phyloP scores from a whole-genome alignment of 2,888 invertebrate genomes.

The Phyllotreta cruciferae region DNA sequence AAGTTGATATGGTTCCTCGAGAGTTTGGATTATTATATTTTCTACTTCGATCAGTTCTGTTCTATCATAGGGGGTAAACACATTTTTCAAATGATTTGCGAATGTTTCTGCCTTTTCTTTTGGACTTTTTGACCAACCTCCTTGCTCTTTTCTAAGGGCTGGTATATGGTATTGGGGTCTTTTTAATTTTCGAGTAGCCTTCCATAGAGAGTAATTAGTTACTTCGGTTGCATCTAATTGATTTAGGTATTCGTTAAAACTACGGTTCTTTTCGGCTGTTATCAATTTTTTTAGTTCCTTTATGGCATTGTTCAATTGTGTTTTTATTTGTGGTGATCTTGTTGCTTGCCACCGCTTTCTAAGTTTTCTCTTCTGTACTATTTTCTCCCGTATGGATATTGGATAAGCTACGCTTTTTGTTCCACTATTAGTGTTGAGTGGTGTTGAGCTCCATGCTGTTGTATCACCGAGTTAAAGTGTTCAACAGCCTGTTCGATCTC shows the following conservation, averaged over 20 bases:
- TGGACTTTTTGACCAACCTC: background rate
- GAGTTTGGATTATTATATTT: background rate
- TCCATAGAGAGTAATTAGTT: background rate
- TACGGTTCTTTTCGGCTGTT: constrained; percentile 1
- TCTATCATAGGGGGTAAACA: background rate
- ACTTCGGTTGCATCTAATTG: background rate
- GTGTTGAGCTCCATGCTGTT: background rate
- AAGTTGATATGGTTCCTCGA: background rate
- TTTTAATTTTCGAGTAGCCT: background rate
- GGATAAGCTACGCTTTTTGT: constrained; percentile 1
- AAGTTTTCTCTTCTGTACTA: constrained; percentile 4
- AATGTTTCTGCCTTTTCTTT: background rate
- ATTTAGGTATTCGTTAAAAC: constrained; percentile 3
- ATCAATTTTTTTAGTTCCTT: background rate
- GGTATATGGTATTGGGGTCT: background rate
- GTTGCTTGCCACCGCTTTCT: constrained; percentile 1
- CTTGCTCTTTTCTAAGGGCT: background rate
- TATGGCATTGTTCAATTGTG: constrained; percentile 4
- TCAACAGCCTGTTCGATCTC: too few relatives aligned
- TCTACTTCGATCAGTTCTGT: background rate
- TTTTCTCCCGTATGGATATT: constrained; percentile 4
- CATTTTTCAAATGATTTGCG: background rate
- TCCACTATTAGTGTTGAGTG: constrained; percentile 4
- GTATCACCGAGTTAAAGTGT: background rate
- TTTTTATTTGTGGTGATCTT: too few relatives aligned